Percentiles rank a stretch among this genome's conserved stretches.
Evolutionary conservation across 2,888 invertebrate genomes (phyloP).

Genomic region (Sphaerophoria taeniata): DNA sequence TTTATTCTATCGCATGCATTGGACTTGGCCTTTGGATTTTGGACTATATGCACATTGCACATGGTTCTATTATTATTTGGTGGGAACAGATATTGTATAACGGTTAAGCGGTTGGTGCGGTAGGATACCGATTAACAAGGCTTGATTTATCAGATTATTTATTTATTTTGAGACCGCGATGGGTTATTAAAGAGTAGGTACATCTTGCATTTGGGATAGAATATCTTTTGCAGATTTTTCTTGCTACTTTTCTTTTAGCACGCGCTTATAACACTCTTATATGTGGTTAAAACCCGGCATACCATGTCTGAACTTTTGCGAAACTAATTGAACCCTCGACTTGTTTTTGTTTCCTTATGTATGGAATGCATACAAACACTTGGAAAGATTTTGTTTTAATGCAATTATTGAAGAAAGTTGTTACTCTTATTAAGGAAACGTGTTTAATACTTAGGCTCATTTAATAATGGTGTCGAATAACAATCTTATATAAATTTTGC

Average conservation of each 20-base stretch:
- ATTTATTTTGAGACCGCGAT: constrained; percentile 46
- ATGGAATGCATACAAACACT: too few relatives aligned
- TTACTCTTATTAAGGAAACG: too few relatives aligned
- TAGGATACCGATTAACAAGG: constrained; percentile 32
- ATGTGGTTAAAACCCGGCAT: constrained; percentile 25
- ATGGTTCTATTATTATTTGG: constrained; percentile 7
- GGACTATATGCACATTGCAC: constrained; percentile 5
- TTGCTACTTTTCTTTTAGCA: constrained; percentile 32
- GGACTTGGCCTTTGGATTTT: constrained; percentile 10
- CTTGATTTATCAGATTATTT: constrained; percentile 66
- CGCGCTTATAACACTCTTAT: constrained; percentile 45
- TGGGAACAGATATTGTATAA: constrained; percentile 42
- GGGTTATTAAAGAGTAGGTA: constrained; percentile 32
- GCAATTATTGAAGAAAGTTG: too few relatives aligned
- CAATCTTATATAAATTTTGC: too few relatives aligned
- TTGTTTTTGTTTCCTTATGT: not conserved
- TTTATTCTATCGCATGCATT: constrained; percentile 33
- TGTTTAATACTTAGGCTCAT: too few relatives aligned
- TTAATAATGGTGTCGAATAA: too few relatives aligned
- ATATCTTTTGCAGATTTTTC: constrained; percentile 38
- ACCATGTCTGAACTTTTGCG: not conserved
- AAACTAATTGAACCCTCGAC: constrained; percentile 56
- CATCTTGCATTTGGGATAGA: constrained; percentile 15
- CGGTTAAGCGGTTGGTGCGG: constrained; percentile 38
- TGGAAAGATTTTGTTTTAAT: too few relatives aligned